Evolutionary conservation across 2,888 invertebrate genomes (phyloP).

Genomic region (Spisula solida): DNA sequence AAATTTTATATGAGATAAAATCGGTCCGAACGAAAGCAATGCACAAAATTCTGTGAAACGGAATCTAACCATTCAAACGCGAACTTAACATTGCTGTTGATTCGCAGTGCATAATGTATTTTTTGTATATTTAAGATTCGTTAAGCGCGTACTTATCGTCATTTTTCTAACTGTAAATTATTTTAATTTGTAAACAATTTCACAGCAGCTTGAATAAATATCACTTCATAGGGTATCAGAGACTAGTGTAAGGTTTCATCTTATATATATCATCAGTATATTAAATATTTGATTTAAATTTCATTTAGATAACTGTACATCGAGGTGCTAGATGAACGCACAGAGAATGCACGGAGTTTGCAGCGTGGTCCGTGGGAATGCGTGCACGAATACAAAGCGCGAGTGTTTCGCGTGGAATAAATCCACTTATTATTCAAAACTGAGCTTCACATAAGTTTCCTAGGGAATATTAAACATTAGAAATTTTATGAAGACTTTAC

Average conservation of each 20-base stretch:
- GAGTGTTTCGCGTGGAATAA: constrained; percentile 13
- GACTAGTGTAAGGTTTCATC: constrained; percentile 8
- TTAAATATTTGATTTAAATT: constrained; percentile 46
- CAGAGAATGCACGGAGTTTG: constrained; percentile 30
- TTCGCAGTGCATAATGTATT: not conserved
- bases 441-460: not conserved
- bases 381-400: constrained; percentile 38
- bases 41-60: not conserved
- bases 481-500: constrained; percentile 14
- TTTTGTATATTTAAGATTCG: not conserved
- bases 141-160: constrained; percentile 11
- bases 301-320: constrained; percentile 41
- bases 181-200: constrained; percentile 49
- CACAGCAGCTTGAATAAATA: constrained; percentile 33
- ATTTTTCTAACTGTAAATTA: constrained; percentile 44
- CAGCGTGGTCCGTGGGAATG: constrained; percentile 45
- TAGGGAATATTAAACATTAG: constrained; percentile 10
- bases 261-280: constrained; percentile 39
- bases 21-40: not conserved
- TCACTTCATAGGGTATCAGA: constrained; percentile 18
- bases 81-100: not conserved
- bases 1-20: not conserved
- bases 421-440: not conserved
- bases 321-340: constrained; percentile 25
- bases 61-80: not conserved